Evolutionary conservation across 2,113 vertebrate species (phyloP).

Genomic region (Todiramphus chloris): DNA sequence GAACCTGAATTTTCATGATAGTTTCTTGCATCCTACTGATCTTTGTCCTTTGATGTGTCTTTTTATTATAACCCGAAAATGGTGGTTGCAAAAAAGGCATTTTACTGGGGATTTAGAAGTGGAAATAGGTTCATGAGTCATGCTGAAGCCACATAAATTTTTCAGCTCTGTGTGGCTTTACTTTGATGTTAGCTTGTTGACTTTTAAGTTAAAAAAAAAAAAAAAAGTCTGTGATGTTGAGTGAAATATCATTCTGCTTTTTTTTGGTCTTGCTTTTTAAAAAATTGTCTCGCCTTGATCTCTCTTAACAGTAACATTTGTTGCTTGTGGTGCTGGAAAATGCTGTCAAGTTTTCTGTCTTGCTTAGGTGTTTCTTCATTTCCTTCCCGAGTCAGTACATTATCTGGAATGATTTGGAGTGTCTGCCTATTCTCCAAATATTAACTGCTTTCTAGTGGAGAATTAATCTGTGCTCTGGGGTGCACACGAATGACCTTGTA

Average conservation of each 20-base stretch:
- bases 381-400: background rate
- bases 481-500: background rate
- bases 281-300: background rate
- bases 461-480: background rate
- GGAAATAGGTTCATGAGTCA: background rate
- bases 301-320: background rate
- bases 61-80: background rate
- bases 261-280: background rate
- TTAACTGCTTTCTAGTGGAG: background rate
- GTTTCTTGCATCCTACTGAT: background rate
- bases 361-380: background rate
- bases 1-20: background rate
- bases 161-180: background rate
- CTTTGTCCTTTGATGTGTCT: background rate
- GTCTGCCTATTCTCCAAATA: background rate
- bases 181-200: slow-evolving; percentile 30
- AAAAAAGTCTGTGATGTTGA: background rate
- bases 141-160: background rate
- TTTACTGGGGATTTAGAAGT: background rate
- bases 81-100: background rate
- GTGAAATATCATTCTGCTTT: background rate
- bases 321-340: background rate
- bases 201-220: background rate
- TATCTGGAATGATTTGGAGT: background rate
- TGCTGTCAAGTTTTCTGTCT: background rate